Percentiles rank a stretch among this genome's conserved stretches.
Evolutionary conservation across 2,797 vertebrate species (phyloP).

Genomic region (Falco berigora): DNA sequence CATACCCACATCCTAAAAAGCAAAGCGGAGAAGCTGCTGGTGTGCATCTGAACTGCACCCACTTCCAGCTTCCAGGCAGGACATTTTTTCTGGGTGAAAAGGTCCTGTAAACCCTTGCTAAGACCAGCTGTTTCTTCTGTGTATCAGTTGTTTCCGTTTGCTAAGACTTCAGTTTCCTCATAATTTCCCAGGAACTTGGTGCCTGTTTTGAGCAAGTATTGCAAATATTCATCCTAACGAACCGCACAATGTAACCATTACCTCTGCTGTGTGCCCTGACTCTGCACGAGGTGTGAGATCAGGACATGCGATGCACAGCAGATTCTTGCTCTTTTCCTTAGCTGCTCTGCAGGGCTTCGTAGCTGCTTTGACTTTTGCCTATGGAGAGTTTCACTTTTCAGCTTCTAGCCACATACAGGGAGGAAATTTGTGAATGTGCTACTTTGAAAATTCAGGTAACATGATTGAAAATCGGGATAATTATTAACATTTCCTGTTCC

Average conservation of each 20-base stretch:
- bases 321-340: neutral
- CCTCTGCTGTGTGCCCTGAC: neutral
- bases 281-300: neutral
- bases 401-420: neutral
- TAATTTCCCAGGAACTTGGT: neutral
- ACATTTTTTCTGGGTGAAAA: neutral
- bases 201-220: neutral
- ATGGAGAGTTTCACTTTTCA: neutral
- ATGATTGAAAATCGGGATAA: neutral
- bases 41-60: neutral
- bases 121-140: neutral
- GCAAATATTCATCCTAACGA: neutral
- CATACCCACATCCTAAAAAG: neutral
- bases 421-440: neutral
- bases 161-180: neutral
- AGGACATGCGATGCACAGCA: neutral
- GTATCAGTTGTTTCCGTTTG: neutral
- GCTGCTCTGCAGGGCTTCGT: neutral
- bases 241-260: neutral
- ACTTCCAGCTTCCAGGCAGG: neutral
- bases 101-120: neutral
- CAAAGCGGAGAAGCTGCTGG: neutral
- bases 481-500: neutral
- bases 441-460: neutral
- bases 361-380: neutral